phyloP scores from a whole-genome alignment of 1,140 invertebrate genomes.

The Pissodes strobi region DNA sequence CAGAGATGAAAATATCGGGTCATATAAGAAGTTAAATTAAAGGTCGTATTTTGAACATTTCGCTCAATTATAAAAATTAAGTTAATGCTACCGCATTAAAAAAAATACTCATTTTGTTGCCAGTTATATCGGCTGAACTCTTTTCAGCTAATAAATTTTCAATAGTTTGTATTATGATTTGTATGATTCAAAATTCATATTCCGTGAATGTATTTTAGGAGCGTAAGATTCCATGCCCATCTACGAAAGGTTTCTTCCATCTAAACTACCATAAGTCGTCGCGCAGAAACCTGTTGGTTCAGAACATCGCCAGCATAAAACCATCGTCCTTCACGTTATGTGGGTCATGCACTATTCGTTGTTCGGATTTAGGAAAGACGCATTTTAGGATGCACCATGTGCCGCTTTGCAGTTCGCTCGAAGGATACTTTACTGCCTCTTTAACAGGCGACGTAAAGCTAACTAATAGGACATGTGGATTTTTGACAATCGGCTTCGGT shows the following conservation, averaged over 20 bases:
- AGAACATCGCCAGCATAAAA: constrained; percentile 10
- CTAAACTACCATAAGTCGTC: constrained; percentile 8
- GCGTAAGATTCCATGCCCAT: constrained; percentile 38
- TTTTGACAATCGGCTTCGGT: constrained; percentile 53
- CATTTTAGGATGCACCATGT: constrained; percentile 43
- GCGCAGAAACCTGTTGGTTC: neutral
- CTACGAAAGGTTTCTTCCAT: constrained; percentile 45
- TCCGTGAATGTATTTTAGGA: too few relatives aligned
- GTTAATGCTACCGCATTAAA: too few relatives aligned
- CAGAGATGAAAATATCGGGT: too few relatives aligned
- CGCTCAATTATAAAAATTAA: too few relatives aligned
- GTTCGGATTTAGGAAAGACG: constrained; percentile 34
- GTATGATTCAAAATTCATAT: too few relatives aligned
- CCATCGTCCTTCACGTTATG: constrained; percentile 38
- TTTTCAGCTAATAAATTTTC: too few relatives aligned
- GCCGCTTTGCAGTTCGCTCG: constrained; percentile 43
- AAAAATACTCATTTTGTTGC: too few relatives aligned
- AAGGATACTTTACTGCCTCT: constrained; percentile 48
- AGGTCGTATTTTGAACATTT: too few relatives aligned
- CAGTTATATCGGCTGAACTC: too few relatives aligned
- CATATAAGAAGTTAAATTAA: too few relatives aligned
- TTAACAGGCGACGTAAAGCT: constrained; percentile 48
- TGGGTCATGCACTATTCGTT: constrained; percentile 36
- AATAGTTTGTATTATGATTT: too few relatives aligned
- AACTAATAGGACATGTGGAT: constrained; percentile 47